These are phyloP conservation scores for Scrobipalpa costella DNA, from an alignment of 2,888 invertebrate genomes.

Conservation along the genomic window DNA sequence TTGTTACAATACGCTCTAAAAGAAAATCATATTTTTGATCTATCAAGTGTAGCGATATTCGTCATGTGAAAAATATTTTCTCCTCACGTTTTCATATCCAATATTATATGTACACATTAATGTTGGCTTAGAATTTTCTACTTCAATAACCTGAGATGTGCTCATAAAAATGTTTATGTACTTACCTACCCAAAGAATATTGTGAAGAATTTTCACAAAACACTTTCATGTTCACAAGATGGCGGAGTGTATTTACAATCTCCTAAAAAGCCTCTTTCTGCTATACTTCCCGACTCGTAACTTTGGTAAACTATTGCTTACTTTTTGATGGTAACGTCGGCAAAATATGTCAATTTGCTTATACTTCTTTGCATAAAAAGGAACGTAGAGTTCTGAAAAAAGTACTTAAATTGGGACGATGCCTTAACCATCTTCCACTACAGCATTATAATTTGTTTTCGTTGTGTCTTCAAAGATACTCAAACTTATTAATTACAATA, in stretches of 20 bases:
- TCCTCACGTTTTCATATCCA: background rate
- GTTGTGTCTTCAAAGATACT: no score
- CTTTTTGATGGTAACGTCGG: conserved; percentile 24
- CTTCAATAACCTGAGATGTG: conserved; percentile 10
- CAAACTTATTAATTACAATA: no score
- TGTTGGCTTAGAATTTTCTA: conserved; percentile 4
- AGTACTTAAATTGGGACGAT: no score
- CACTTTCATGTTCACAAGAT: conserved; percentile 25
- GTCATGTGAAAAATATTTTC: background rate
- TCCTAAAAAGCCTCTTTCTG: conserved; percentile 27
- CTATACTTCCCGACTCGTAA: conserved; percentile 28
- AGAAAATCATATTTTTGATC: background rate
- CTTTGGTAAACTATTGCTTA: conserved; percentile 30
- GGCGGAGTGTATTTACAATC: conserved; percentile 30
- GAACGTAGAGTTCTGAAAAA: no score
- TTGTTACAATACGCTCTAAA: background rate
- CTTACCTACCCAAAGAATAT: conserved; percentile 1
- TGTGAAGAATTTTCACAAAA: conserved; percentile 23
- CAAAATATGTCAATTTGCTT: background rate
- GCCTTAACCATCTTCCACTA: no score
- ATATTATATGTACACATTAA: conserved; percentile 6
- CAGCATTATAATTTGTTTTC: no score
- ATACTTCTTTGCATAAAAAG: background rate
- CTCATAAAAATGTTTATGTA: conserved; percentile 11
- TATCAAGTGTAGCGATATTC: background rate